Percentiles rank a stretch among this genome's conserved stretches.
Conservation (phyloP, 2,797 vertebrate species). For the Argyrosomus regius region DNA sequence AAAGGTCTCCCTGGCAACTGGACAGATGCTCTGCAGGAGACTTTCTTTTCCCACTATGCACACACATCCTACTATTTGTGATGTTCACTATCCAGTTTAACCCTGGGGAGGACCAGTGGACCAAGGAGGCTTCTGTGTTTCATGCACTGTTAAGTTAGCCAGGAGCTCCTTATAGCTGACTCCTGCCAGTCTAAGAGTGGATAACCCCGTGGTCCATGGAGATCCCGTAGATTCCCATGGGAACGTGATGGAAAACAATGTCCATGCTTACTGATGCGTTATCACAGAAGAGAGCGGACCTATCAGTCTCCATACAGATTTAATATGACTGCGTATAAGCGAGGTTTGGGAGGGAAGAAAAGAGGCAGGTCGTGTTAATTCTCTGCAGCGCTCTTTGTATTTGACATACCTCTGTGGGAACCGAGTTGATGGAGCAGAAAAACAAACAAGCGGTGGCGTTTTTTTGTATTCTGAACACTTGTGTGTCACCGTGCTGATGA, state of each 20-base stretch:
- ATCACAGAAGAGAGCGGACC: constrained; percentile 31
- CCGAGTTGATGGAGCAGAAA: constrained; percentile 64
- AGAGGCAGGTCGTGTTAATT: constrained; percentile 39
- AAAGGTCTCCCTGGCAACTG: constrained; percentile 73
- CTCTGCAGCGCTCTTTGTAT: constrained; percentile 40
- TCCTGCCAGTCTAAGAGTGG: constrained; percentile 68
- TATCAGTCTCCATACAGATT: constrained; percentile 44
- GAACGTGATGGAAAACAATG: constrained; percentile 51
- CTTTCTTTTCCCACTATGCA: constrained; percentile 26
- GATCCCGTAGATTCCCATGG: constrained; percentile 56
- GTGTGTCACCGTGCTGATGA: constrained; percentile 54
- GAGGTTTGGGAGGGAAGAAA: constrained; percentile 3
- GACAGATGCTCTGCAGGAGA: constrained; percentile 66
- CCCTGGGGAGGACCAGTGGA: constrained; percentile 71
- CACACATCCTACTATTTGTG: constrained; percentile 40
- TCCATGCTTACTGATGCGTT: constrained; percentile 46
- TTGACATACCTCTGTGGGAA: constrained; percentile 52
- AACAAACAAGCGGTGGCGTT: constrained; percentile 58
- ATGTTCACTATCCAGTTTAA: constrained; percentile 69
- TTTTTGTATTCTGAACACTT: constrained; percentile 49
- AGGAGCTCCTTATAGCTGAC: constrained; percentile 63
- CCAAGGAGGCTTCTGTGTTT: constrained; percentile 75
- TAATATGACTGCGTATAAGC: constrained; percentile 23
- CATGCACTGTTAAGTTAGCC: constrained; percentile 81
- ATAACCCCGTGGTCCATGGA: constrained; percentile 60